These are phyloP conservation scores for Odocoileus virginianus DNA, from an alignment of 2,113 vertebrate genomes.

Conservation along the genomic window DNA sequence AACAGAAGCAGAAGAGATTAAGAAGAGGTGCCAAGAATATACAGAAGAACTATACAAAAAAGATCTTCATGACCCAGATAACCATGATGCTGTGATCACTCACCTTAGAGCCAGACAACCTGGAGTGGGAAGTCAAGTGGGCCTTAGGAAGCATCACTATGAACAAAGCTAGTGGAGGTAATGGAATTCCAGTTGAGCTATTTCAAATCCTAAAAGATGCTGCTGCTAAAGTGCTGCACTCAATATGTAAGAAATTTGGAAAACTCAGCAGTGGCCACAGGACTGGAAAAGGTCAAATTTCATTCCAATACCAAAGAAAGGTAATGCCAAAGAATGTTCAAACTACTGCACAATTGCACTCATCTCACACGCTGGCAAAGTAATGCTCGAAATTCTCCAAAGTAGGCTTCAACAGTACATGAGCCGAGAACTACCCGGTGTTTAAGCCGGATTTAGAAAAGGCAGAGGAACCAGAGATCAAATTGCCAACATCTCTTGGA, in stretches of 20 bases:
- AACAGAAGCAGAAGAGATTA: background rate
- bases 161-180: background rate
- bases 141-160: background rate
- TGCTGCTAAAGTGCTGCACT: background rate
- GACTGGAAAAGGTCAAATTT: background rate
- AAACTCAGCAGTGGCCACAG: background rate
- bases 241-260: background rate
- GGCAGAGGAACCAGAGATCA: background rate
- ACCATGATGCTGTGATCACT: background rate
- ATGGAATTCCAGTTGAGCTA: background rate
- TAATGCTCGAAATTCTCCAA: background rate
- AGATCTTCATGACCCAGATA: background rate
- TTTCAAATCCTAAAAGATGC: background rate
- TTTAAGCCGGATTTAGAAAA: background rate
- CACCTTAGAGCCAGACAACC: background rate
- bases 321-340: background rate
- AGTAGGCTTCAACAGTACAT: background rate
- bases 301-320: background rate
- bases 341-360: background rate
- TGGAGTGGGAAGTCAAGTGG: background rate
- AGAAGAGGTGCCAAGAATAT: background rate
- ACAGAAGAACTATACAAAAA: background rate
- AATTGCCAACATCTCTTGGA: background rate
- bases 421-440: background rate
- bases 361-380: background rate